Percentiles rank a stretch among this genome's conserved stretches.
phyloP scores from a whole-genome alignment of 2,888 invertebrate genomes.

The Ennomos fuscantarius region DNA sequence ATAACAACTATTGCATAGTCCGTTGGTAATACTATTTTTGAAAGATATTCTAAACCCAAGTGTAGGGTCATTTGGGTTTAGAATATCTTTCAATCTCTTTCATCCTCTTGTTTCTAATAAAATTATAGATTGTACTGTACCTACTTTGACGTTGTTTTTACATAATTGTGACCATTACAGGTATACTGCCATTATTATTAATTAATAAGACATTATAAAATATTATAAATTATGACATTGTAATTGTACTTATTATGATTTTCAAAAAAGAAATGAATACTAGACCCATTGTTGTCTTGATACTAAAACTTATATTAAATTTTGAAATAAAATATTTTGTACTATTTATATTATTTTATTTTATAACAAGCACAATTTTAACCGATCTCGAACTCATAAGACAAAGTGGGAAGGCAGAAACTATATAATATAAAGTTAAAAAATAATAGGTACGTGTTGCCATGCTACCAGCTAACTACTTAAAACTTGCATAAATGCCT shows the following conservation, averaged over 20 bases:
- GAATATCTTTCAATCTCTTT: constrained; percentile 3
- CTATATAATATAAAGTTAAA: too few species aligned
- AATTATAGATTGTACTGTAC: background rate
- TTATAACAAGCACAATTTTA: too few species aligned
- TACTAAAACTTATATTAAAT: constrained; percentile 41
- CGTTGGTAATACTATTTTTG: too few species aligned
- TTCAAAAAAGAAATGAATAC: constrained; percentile 34
- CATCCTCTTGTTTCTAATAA: constrained; percentile 5
- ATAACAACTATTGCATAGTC: too few species aligned
- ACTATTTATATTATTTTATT: constrained; percentile 7
- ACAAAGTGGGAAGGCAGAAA: too few species aligned
- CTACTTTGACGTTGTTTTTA: constrained; percentile 20
- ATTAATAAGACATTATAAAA: constrained; percentile 22
- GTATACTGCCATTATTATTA: constrained; percentile 30
- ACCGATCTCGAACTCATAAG: too few species aligned
- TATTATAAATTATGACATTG: constrained; percentile 19
- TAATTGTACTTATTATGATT: constrained; percentile 26
- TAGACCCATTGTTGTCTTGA: constrained; percentile 42
- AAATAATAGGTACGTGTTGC: too few species aligned
- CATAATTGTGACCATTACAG: constrained; percentile 24
- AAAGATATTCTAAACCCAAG: too few species aligned
- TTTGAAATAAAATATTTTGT: constrained; percentile 42
- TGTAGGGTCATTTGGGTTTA: too few species aligned
- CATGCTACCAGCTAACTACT: too few species aligned
- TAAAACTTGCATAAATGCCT: too few species aligned